These are phyloP conservation scores for Drosophila teissieri DNA, from an alignment of 1,140 invertebrate species.

Conservation along the genomic window DNA sequence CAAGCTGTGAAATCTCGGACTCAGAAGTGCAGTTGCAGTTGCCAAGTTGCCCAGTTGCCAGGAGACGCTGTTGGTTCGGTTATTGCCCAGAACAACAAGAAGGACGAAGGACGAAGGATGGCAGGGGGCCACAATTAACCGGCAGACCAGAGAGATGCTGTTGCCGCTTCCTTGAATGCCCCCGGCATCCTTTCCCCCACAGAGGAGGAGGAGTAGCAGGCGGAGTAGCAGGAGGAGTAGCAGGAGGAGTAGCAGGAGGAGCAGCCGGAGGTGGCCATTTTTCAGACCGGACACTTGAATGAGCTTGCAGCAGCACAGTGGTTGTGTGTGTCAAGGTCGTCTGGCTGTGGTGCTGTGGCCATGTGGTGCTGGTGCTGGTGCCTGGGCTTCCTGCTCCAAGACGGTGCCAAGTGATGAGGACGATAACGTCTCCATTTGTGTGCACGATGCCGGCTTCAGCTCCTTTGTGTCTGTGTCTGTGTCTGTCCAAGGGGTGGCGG, in stretches of 20 bases:
- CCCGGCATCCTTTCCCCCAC: conserved; percentile 28
- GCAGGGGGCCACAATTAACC: conserved; percentile 39
- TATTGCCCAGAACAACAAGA: conserved; percentile 30
- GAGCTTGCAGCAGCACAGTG: conserved; percentile 49
- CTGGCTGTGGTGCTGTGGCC: conserved; percentile 9
- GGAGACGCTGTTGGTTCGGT: conserved; percentile 13
- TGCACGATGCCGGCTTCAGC: conserved; percentile 14
- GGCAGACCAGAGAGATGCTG: conserved; percentile 18
- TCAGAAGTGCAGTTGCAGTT: conserved; percentile 49
- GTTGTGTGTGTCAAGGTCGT: conserved; percentile 79
- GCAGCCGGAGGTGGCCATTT: conserved; percentile 52
- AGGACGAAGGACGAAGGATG: conserved; percentile 31
- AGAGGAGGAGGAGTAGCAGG: conserved; percentile 9
- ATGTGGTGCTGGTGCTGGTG: conserved; percentile 26
- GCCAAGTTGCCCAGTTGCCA: conserved; percentile 11
- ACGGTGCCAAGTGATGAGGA: conserved; percentile 71
- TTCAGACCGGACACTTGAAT: conserved; percentile 77
- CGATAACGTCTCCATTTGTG: conserved; percentile 73
- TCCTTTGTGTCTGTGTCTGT: conserved; percentile 33
- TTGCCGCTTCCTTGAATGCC: conserved; percentile 62
- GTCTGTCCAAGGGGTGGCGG: too few species aligned
- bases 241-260: background rate
- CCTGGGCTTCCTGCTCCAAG: conserved; percentile 71
- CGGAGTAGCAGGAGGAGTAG: too few species aligned
- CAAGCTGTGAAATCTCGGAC: conserved; percentile 42